Conservation (phyloP, 1,140 invertebrate genomes). For the Berghia stephanieae region DNA sequence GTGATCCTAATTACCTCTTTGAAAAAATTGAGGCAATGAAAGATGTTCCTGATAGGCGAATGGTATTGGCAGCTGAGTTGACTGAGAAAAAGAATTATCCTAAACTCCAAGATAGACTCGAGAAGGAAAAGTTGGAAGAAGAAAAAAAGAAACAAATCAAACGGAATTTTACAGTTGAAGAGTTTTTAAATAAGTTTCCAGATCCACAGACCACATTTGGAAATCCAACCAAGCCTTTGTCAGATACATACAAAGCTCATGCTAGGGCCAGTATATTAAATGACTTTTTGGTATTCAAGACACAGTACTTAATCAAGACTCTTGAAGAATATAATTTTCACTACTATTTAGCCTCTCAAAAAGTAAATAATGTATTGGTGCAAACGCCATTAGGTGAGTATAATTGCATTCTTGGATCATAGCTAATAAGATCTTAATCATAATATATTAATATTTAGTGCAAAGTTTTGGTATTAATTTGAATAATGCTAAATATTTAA, state of each 20-base stretch:
- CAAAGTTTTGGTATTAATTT: too few species aligned
- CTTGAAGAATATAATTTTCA: constrained; percentile 57
- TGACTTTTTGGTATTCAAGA: constrained; percentile 57
- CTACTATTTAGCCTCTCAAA: constrained; percentile 35
- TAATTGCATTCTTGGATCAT: too few species aligned
- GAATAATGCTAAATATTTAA: too few species aligned
- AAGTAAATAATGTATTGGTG: not conserved
- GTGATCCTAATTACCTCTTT: constrained; percentile 71
- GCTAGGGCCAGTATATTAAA: constrained; percentile 54
- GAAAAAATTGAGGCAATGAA: constrained; percentile 47
- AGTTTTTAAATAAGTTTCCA: constrained; percentile 71
- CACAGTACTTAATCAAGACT: constrained; percentile 52
- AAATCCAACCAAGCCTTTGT: constrained; percentile 62
- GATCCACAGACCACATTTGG: constrained; percentile 70
- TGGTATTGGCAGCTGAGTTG: constrained; percentile 53
- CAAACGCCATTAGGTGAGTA: constrained; percentile 25
- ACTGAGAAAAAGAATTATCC: constrained; percentile 70
- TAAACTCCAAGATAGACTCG: constrained; percentile 66
- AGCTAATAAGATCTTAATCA: too few species aligned
- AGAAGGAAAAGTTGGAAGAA: constrained; percentile 51
- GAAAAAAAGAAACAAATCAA: constrained; percentile 43
- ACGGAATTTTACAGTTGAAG: constrained; percentile 66
- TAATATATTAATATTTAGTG: too few species aligned
- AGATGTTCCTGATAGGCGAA: constrained; percentile 43
- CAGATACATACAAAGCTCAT: constrained; percentile 58